Percentiles rank a stretch among this genome's conserved stretches.
These are phyloP conservation scores for Dexiosoma caninum DNA, from an alignment of 2,888 invertebrate species.

Conservation along the genomic window DNA sequence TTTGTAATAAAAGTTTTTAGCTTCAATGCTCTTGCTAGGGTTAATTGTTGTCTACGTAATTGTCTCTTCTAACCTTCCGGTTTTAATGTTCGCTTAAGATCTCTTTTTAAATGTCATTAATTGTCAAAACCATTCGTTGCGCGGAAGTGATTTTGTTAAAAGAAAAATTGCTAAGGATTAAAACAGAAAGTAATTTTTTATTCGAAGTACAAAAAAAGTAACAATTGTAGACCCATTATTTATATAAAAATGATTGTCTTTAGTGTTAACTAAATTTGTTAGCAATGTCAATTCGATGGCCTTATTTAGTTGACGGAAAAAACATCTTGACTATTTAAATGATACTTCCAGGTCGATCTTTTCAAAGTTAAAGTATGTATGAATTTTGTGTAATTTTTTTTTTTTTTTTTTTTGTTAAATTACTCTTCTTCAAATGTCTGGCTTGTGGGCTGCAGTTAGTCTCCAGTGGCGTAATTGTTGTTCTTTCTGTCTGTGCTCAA, in stretches of 20 bases:
- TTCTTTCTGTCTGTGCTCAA: not conserved
- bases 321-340: not conserved
- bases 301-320: not conserved
- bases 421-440: slow-evolving; percentile 30
- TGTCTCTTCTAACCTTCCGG: slow-evolving; percentile 47
- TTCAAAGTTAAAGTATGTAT: not conserved
- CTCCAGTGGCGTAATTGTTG: slow-evolving; percentile 59
- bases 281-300: not conserved
- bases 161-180: not conserved
- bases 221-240: slow-evolving; percentile 19
- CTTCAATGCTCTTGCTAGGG: not conserved
- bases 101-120: slow-evolving; percentile 16
- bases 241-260: slow-evolving; percentile 18
- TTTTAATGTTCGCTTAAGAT: slow-evolving; percentile 5
- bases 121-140: slow-evolving; percentile 42
- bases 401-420: not conserved
- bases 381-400: too few species aligned
- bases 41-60: slow-evolving; percentile 31
- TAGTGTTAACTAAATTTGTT: not conserved
- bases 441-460: slow-evolving; percentile 26
- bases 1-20: too few species aligned
- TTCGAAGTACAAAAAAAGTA: not conserved
- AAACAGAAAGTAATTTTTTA: not conserved
- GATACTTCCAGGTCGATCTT: not conserved
- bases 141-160: slow-evolving; percentile 56